phyloP scores from a whole-genome alignment of 2,113 vertebrate species.

The Physeter macrocephalus region DNA sequence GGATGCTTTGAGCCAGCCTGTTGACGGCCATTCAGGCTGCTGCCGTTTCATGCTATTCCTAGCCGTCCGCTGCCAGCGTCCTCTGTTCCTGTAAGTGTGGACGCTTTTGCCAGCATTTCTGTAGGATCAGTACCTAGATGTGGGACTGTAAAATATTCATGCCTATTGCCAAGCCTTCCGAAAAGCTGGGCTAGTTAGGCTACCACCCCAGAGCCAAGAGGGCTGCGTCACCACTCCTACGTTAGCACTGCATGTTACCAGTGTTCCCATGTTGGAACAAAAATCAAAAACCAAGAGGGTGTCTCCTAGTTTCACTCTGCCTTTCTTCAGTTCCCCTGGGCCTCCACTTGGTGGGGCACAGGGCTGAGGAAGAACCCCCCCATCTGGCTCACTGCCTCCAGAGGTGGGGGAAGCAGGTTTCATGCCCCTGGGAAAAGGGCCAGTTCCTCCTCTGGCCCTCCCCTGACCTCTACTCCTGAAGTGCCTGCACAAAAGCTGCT shows the following conservation, averaged over 20 bases:
- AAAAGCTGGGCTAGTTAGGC: neutral
- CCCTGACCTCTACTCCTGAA: neutral
- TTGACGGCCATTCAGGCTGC: rapidly evolving
- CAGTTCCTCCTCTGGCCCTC: neutral
- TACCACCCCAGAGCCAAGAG: neutral
- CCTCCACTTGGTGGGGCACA: neutral
- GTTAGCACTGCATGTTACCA: rapidly evolving
- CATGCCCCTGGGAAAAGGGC: neutral
- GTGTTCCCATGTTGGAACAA: too few relatives aligned
- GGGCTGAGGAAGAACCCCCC: neutral
- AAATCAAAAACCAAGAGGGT: neutral
- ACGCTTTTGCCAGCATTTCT: neutral
- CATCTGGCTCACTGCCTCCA: neutral
- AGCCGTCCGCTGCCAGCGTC: neutral
- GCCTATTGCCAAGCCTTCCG: neutral
- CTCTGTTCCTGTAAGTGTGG: neutral
- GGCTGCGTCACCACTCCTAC: too few relatives aligned
- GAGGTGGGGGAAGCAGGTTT: neutral
- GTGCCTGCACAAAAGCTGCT: neutral
- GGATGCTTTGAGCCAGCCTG: too few relatives aligned
- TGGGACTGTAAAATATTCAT: neutral
- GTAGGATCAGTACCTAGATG: neutral
- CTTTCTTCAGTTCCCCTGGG: neutral
- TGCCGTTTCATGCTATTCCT: rapidly evolving
- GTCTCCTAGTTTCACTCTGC: neutral